Base-by-base conservation (phyloP, 1,140 invertebrate species). In the Anoplophora glabripennis region DNA sequence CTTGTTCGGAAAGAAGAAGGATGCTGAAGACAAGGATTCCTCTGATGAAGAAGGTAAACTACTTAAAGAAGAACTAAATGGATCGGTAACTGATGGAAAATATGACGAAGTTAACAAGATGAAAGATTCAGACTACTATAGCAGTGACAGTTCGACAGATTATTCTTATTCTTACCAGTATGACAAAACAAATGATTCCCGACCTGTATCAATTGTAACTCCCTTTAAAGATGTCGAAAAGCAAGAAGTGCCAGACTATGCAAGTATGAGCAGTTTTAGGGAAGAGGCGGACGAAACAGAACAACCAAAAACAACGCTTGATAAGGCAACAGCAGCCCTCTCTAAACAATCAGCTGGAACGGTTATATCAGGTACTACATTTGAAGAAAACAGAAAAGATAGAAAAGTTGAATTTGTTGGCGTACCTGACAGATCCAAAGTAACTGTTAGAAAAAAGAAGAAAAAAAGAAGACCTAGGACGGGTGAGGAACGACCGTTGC, bases 161-260 rank as follows among this genome's bases (percentile, higher is more conserved):
- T 69, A 72, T 54, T 71, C 71, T 3, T 69, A 66, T 46, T 57
- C 49, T 28, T 75, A 75, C 49, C 72, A 75, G 54, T 64, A 69
- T 18, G 44, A 63, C n/a, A 67, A 69, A 48, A 61, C 42, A 18
- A 10, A 35, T 11, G 14, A 49, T 4, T 17, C 42, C 47, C 33
- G 12, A 28, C 12, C 42, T 45, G 49, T 56, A 38, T 12, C 40
- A 49, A n/a, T 21, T 34, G 40, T 37, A 52, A 53, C 12, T 17
- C n/a, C 38, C 10, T 70, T 61, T 33, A 59, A 28, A 37, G 74
- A 75, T 56, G 40, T 72, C 21, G 73, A 75, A 58, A 68, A 66
- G 40, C 73, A 75, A 57, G 14, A 53, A 1, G 60, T 63, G 17
- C 66, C 64, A 15, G 67, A 73, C 59, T 71, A 72, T 40, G 67